These are phyloP conservation scores for Chaenodraco wilsoni DNA, from an alignment of 2,797 vertebrate genomes.

Conservation along the genomic window DNA sequence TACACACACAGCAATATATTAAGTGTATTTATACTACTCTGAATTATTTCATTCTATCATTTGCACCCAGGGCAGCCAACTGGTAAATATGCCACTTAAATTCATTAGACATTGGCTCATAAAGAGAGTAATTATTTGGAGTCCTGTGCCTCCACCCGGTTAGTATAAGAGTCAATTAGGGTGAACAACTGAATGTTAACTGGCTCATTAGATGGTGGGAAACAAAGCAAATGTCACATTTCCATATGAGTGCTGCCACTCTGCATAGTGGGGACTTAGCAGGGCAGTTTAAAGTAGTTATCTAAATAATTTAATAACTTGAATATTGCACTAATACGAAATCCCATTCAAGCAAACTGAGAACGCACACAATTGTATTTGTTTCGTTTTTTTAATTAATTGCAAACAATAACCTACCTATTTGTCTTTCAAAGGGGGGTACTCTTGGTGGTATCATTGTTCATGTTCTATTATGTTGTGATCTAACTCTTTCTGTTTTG, in stretches of 20 bases:
- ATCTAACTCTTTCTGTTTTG: no score
- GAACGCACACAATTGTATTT: background rate
- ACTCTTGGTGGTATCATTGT: no score
- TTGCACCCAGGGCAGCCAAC: conserved; percentile 54
- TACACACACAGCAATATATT: conserved; percentile 1
- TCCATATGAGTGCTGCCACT: conserved; percentile 67
- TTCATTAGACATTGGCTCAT: conserved; percentile 79
- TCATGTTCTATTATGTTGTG: no score
- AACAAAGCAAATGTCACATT: conserved; percentile 85
- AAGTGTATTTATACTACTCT: conserved; percentile 12
- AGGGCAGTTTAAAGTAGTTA: background rate
- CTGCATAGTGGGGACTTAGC: conserved; percentile 32
- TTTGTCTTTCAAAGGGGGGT: no score
- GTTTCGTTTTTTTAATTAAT: background rate
- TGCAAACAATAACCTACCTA: background rate
- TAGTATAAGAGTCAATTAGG: conserved; percentile 82
- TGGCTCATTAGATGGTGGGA: conserved; percentile 82
- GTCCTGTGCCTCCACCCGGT: conserved; percentile 77
- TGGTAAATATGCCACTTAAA: conserved; percentile 79
- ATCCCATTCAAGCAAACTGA: background rate
- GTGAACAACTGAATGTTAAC: conserved; percentile 85
- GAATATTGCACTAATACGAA: background rate
- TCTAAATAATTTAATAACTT: conserved; percentile 15
- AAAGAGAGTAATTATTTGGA: conserved; percentile 81
- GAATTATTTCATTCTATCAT: conserved; percentile 50